A percentile compares a stretch with the other conserved stretches of the same genome.
Conservation (phyloP, 2,888 invertebrate species). For the Macrophya annulata region DNA sequence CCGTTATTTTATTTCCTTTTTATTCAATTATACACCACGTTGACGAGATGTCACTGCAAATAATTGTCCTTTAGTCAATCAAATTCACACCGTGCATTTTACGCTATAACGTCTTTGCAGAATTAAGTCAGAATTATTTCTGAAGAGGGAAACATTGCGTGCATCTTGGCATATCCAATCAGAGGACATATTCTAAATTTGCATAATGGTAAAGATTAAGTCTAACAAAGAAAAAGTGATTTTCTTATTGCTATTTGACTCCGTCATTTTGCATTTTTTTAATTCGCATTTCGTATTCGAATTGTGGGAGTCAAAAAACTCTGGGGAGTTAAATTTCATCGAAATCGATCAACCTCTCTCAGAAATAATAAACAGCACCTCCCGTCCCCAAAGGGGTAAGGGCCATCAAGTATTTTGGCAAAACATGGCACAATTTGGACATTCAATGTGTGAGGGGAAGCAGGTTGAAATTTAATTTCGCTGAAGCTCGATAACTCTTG, state of each 20-base stretch:
- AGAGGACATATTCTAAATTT: neutral
- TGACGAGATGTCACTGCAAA: slow-evolving; percentile 5
- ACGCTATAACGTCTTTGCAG: neutral
- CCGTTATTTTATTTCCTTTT: neutral
- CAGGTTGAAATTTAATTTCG: neutral
- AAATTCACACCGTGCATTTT: neutral
- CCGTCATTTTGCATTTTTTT: neutral
- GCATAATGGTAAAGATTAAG: neutral
- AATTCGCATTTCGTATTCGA: neutral
- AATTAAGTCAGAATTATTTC: neutral
- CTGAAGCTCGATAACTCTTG: slow-evolving; percentile 3
- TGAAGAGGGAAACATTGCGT: too few species aligned
- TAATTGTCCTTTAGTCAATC: neutral
- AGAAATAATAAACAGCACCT: neutral
- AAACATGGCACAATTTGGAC: neutral
- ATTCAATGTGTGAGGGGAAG: too few species aligned
- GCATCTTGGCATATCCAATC: neutral
- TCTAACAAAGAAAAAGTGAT: too few species aligned
- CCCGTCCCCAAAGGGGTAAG: neutral
- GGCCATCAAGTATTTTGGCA: neutral
- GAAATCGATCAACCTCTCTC: neutral
- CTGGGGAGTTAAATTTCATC: neutral
- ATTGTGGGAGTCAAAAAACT: neutral
- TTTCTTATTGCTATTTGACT: too few species aligned
- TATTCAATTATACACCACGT: slow-evolving; percentile 17